A percentile compares a stretch with the other conserved stretches of the same genome.
phyloP scores from a whole-genome alignment of 2,797 vertebrate genomes.

The Oryzias dopingdopingensis region DNA sequence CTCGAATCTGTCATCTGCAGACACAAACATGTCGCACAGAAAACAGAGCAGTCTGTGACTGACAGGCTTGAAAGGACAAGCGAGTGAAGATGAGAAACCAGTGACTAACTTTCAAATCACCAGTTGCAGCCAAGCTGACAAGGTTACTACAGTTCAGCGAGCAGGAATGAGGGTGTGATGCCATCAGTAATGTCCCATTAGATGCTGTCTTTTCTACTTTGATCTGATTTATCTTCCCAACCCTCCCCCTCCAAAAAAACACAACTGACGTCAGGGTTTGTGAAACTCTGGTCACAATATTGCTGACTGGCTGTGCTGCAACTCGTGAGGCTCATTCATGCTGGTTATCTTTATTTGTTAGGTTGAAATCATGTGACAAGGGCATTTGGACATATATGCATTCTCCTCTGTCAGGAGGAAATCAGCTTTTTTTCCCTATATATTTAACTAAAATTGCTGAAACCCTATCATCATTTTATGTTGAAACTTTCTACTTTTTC shows the following conservation, averaged over 20 bases:
- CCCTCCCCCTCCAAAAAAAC: background rate
- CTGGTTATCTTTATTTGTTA: constrained; percentile 16
- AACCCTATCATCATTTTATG: too few relatives aligned
- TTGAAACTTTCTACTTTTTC: too few relatives aligned
- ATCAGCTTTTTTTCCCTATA: background rate
- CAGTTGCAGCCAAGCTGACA: background rate
- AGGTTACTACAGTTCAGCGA: background rate
- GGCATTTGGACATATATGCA: background rate
- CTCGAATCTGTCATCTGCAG: constrained; percentile 36
- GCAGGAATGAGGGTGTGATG: background rate
- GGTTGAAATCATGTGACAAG: constrained; percentile 21
- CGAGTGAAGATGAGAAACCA: constrained; percentile 20
- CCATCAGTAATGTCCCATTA: constrained; percentile 8
- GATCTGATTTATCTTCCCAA: background rate
- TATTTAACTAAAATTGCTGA: background rate
- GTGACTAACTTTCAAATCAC: constrained; percentile 5
- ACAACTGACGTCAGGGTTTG: background rate
- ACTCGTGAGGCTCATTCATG: constrained; percentile 6
- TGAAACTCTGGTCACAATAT: constrained; percentile 16
- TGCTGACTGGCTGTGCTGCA: background rate
- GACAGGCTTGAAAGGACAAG: constrained; percentile 13
- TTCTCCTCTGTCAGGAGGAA: constrained; percentile 7
- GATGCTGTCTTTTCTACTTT: background rate
- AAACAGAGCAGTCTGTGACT: constrained; percentile 21
- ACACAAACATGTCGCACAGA: constrained; percentile 13